Evolutionary conservation across 1,140 invertebrate species (phyloP).

Genomic region (Drosophila equinoxialis): DNA sequence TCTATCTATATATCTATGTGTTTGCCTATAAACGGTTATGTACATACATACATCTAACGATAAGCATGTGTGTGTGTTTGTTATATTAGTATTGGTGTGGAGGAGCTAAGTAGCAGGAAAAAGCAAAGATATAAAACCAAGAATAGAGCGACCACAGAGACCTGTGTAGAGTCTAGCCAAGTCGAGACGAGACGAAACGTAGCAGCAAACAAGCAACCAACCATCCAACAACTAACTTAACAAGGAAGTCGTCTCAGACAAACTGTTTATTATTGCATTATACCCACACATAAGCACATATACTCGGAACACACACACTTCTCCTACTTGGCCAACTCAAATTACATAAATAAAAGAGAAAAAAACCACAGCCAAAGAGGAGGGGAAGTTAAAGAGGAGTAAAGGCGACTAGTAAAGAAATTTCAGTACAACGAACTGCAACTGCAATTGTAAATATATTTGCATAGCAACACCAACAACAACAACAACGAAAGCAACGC

Average conservation of each 20-base stretch:
- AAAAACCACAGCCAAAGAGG: background rate
- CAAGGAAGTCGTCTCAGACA: slow-evolving; percentile 63
- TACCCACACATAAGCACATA: slow-evolving; percentile 23
- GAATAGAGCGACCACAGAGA: slow-evolving; percentile 3
- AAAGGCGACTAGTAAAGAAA: slow-evolving; percentile 31
- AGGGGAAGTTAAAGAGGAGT: slow-evolving; percentile 2
- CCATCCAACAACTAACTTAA: slow-evolving; percentile 33
- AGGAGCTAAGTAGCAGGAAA: slow-evolving; percentile 17
- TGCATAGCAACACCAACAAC: slow-evolving; percentile 47
- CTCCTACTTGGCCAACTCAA: slow-evolving; percentile 54
- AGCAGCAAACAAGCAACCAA: slow-evolving; percentile 3
- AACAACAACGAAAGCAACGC: slow-evolving; percentile 29
- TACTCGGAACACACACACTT: background rate
- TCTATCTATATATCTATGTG: background rate
- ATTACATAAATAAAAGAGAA: slow-evolving; percentile 65
- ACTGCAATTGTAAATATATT: slow-evolving; percentile 51
- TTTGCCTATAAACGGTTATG: background rate
- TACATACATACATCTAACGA: background rate
- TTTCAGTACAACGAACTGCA: slow-evolving; percentile 75
- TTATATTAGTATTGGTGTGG: background rate
- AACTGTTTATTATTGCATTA: slow-evolving; percentile 74
- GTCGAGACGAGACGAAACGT: slow-evolving; percentile 53
- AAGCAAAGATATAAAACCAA: slow-evolving; percentile 23
- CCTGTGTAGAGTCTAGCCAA: background rate
- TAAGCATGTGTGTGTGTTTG: slow-evolving; percentile 10